Base-by-base conservation (phyloP, 2,113 vertebrate species). In the Ailurus styani region DNA sequence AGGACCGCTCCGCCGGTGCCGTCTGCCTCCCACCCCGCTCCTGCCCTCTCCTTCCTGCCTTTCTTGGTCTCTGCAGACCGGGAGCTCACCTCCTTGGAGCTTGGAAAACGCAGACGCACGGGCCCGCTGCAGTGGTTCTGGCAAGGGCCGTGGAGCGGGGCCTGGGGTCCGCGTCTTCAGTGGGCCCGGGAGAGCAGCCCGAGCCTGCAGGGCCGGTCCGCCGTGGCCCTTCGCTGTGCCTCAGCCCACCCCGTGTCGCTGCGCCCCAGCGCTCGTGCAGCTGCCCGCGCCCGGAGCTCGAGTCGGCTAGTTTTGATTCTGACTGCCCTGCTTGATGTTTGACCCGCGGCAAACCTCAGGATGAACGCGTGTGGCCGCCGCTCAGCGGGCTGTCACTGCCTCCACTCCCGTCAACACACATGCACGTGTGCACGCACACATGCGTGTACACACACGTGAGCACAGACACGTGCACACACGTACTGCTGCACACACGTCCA, bases 371-470 rank as follows among this genome's bases (percentile, higher is more conserved):
- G 8, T 31, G 15, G 25, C 34, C 17, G 54, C 54, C 17, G 1
- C 40, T 84, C 68, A 23, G 90, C 18, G 34, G 31, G 42, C 27
- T 14, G 20, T 81, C n/a, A 8, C 34, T 7, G 2, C 45, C 42
- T 50, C 20, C 31, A 27, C 23, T 0, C 29, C 25, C 27, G n/a
- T 20, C 6, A 10, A 14, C 42, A 15, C 54, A 7, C 2, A 21
- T 27, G 29, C 17, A 0, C 15, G 5, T 1, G 10, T 0, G 1
- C 42, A 62, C 20, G 20, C 37, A 27, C 42, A 31, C 27, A 2
- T 29, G 42, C 42, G 25, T 75, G 42, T 9, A 15, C 23, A 27
- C 40, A 27, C 42, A 75, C 6, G 27, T 7, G n/a, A 4, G n/a
- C n/a, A n/a, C n/a, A n/a, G n/a, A 45, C 21, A 25, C 42, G 7